Percentiles rank a stretch among this genome's conserved stretches.
These are phyloP conservation scores for Mormyrus iriodes DNA, from an alignment of 2,113 vertebrate species.

Conservation along the genomic window DNA sequence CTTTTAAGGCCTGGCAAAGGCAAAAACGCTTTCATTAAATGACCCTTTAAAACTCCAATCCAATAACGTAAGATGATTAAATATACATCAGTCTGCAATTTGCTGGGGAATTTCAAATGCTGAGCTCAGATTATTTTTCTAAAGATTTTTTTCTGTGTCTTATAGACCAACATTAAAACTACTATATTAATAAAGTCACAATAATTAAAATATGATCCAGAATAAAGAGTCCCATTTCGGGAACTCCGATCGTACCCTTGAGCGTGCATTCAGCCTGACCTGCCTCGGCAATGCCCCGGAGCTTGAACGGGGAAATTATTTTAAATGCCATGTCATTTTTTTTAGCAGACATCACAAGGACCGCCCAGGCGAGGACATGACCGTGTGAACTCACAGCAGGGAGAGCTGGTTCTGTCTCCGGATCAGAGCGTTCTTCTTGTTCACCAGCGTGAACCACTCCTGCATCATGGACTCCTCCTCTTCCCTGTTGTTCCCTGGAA, in stretches of 20 bases:
- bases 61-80: slow-evolving; percentile 12
- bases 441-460: slow-evolving; percentile 98
- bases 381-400: slow-evolving; percentile 75
- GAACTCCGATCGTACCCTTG: neutral
- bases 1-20: slow-evolving; percentile 52
- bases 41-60: slow-evolving; percentile 58
- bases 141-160: neutral
- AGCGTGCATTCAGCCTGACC: neutral
- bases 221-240: neutral
- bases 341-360: neutral
- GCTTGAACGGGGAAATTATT: slow-evolving; percentile 2
- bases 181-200: neutral
- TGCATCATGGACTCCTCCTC: slow-evolving; percentile 99
- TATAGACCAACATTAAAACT: neutral
- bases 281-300: neutral
- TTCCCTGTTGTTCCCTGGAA: slow-evolving; percentile 91
- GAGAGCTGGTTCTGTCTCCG: slow-evolving; percentile 97
- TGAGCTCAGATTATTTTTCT: neutral
- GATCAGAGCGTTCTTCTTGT: slow-evolving; percentile 99
- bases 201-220: neutral
- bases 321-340: slow-evolving; percentile 1
- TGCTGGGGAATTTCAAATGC: neutral
- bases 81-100: slow-evolving; percentile 2
- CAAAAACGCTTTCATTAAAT: slow-evolving; percentile 63
- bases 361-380: neutral